Conservation (phyloP, 1,140 invertebrate genomes). For the Caenorhabditis brenneri region DNA sequence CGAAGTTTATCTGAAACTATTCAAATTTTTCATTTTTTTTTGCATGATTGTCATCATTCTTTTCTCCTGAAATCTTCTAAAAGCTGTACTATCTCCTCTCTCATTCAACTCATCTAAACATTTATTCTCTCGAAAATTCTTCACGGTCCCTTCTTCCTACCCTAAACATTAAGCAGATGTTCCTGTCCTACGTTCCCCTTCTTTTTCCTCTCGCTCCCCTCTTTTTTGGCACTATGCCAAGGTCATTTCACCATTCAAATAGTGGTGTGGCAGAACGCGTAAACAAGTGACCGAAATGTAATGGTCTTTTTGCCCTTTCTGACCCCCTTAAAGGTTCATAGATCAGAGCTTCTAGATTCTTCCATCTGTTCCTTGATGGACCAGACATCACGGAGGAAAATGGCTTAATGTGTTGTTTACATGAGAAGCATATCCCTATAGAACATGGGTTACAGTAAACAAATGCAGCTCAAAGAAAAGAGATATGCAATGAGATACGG, state of each 20-base stretch:
- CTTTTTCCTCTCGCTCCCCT: neutral
- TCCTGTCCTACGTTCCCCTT: neutral
- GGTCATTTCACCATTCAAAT: neutral
- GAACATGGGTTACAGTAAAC: too few species aligned
- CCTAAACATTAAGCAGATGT: neutral
- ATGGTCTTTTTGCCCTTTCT: neutral
- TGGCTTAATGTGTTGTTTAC: too few species aligned
- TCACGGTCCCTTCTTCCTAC: neutral
- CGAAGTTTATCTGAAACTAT: too few species aligned
- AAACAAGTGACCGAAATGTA: neutral
- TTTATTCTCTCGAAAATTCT: neutral
- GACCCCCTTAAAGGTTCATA: neutral
- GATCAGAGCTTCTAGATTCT: neutral
- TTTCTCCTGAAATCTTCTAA: too few species aligned
- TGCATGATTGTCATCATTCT: too few species aligned
- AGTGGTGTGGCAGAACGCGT: neutral
- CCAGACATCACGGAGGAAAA: too few species aligned
- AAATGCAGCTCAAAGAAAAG: too few species aligned
- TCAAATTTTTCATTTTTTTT: too few species aligned
- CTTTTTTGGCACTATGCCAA: neutral
- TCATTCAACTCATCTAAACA: neutral
- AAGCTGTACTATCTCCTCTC: neutral
- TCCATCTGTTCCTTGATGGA: neutral
- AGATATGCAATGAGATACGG: too few species aligned
- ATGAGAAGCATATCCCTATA: too few species aligned